Conservation (phyloP, 2,113 vertebrate species). For the Prionailurus bengalensis region DNA sequence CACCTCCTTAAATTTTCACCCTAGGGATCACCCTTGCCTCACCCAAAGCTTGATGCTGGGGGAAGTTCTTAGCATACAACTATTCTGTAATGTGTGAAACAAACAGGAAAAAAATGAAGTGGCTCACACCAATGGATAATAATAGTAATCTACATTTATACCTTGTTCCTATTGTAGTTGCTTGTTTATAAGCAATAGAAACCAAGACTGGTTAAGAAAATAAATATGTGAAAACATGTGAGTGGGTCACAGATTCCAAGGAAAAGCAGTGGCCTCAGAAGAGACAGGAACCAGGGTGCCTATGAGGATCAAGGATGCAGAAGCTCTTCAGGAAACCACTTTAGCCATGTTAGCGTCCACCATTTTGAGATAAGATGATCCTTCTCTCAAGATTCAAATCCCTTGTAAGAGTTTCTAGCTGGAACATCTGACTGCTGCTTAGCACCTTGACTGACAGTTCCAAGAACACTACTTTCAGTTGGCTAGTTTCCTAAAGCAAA, state of each 20-base stretch:
- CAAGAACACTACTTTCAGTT: neutral
- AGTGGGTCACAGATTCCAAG: neutral
- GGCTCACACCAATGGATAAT: neutral
- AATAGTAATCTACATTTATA: neutral
- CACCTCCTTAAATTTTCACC: neutral
- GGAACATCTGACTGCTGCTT: neutral
- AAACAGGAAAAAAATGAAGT: neutral
- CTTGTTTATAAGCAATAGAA: slow-evolving; percentile 7
- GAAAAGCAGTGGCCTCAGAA: neutral
- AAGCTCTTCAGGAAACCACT: neutral
- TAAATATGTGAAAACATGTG: neutral
- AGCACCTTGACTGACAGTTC: neutral
- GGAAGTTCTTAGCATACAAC: neutral
- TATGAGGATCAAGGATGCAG: neutral
- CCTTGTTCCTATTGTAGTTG: neutral
- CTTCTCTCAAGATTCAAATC: neutral
- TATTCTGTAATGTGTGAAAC: neutral
- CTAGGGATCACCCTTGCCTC: neutral
- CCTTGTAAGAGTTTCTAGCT: neutral
- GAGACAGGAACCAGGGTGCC: neutral
- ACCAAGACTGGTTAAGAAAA: neutral
- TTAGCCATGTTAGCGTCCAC: too few species aligned
- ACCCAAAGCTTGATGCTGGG: too few species aligned
- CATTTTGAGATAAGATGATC: neutral
- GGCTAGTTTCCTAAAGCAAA: neutral